Percentiles rank a stretch among this genome's conserved stretches.
Evolutionary conservation across 2,888 invertebrate genomes (phyloP).

Genomic region (Idaea dimidiata): DNA sequence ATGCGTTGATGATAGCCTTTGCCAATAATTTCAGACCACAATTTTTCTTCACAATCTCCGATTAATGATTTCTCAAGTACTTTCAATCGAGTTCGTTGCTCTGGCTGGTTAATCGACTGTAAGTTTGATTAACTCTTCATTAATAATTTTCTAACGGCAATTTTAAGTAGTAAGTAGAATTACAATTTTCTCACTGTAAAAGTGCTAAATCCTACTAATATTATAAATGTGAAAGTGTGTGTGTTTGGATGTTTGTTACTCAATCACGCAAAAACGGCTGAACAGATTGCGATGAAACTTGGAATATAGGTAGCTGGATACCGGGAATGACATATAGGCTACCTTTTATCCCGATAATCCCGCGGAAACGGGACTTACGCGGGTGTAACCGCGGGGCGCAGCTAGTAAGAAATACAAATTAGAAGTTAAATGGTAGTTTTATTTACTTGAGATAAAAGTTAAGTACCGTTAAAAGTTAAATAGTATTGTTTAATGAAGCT

Average conservation of each 20-base stretch:
- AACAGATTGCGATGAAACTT: no score
- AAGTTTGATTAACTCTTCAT: slow-evolving; percentile 12
- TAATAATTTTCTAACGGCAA: slow-evolving; percentile 9
- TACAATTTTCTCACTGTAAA: background rate
- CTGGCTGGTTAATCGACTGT: slow-evolving; percentile 9
- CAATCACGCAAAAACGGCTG: no score
- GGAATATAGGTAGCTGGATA: no score
- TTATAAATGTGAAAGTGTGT: no score
- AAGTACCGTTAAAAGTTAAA: background rate
- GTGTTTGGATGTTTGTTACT: no score
- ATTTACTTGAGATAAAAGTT: background rate
- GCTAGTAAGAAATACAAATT: background rate
- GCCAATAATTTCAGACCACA: background rate
- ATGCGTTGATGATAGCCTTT: slow-evolving; percentile 32
- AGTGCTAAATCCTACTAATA: no score
- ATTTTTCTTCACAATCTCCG: slow-evolving; percentile 28
- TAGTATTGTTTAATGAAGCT: background rate
- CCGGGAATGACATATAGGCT: no score
- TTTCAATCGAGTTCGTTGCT: slow-evolving; percentile 14
- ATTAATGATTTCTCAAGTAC: slow-evolving; percentile 9
- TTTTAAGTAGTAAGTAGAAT: background rate
- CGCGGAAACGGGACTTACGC: no score
- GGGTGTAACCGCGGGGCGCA: no score
- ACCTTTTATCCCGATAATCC: no score
- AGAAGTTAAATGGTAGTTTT: background rate